phyloP scores from a whole-genome alignment of 2,113 vertebrate genomes.

The Phoenicopterus ruber region DNA sequence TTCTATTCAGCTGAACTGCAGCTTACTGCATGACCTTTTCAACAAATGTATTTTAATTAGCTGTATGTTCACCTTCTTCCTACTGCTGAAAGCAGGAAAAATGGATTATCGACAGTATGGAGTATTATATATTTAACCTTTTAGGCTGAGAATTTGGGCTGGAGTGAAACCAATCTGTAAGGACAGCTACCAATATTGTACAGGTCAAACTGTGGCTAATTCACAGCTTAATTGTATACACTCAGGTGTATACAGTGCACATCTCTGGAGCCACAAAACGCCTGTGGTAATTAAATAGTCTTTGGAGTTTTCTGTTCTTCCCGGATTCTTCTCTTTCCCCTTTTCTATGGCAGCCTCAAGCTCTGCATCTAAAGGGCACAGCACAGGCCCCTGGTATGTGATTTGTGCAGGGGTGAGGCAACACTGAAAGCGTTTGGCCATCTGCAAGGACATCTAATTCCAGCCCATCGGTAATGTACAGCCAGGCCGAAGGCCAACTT shows the following conservation, averaged over 20 bases:
- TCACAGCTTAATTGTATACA: background rate
- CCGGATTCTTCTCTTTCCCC: background rate
- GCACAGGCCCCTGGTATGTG: background rate
- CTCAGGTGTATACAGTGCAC: background rate
- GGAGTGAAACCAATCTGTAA: conserved; percentile 51
- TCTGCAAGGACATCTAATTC: background rate
- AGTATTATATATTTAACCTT: conserved; percentile 67
- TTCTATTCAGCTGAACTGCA: conserved; percentile 67
- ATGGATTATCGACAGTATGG: conserved; percentile 52
- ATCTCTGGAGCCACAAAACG: background rate
- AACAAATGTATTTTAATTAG: conserved; percentile 69
- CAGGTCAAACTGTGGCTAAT: conserved; percentile 50
- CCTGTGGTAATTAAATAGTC: background rate
- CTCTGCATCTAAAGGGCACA: background rate
- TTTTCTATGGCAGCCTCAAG: background rate
- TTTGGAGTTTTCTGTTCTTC: background rate
- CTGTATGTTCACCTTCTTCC: conserved; percentile 55
- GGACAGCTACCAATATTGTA: conserved; percentile 39
- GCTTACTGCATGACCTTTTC: conserved; percentile 73
- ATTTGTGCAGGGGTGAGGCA: background rate
- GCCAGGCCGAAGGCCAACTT: background rate
- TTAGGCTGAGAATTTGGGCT: conserved; percentile 45
- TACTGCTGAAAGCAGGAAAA: conserved; percentile 51
- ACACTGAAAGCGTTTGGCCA: background rate
- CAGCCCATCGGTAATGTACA: background rate